A percentile compares a stretch with the other conserved stretches of the same genome.
Conservation (phyloP, 2,113 vertebrate genomes). For the Aldabrachelys gigantea region DNA sequence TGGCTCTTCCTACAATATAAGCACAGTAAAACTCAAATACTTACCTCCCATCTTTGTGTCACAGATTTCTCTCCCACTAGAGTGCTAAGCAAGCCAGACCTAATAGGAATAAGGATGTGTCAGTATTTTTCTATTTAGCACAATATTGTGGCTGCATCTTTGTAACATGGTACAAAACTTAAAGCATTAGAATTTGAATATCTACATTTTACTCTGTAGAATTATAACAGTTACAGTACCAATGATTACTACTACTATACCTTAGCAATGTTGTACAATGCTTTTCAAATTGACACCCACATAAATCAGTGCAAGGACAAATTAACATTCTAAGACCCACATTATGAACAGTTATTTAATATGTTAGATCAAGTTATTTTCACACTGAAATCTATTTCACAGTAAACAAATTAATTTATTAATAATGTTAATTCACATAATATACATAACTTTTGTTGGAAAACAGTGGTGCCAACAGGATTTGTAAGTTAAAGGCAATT, state of each 20-base stretch:
- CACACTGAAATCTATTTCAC: neutral
- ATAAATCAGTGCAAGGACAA: neutral
- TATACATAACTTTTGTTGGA: neutral
- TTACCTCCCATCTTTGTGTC: conserved; percentile 98
- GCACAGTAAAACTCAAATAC: neutral
- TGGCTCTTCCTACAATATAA: neutral
- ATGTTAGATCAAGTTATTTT: neutral
- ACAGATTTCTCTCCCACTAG: conserved; percentile 98
- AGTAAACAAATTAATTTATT: fast-evolving
- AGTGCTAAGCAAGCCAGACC: conserved; percentile 96
- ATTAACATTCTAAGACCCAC: neutral
- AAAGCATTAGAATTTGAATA: neutral
- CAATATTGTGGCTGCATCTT: neutral
- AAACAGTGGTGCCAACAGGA: neutral
- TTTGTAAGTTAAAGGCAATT: neutral
- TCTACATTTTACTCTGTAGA: neutral
- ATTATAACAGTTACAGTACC: neutral
- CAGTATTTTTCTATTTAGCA: neutral
- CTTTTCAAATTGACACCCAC: neutral
- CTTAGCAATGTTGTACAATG: neutral
- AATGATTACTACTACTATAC: neutral
- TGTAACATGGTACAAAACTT: neutral
- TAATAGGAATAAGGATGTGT: conserved; percentile 62
- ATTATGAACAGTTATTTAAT: neutral
- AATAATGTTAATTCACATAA: fast-evolving